Evolutionary conservation across 2,888 invertebrate genomes (phyloP).

Genomic region (Yponomeuta sedellus): DNA sequence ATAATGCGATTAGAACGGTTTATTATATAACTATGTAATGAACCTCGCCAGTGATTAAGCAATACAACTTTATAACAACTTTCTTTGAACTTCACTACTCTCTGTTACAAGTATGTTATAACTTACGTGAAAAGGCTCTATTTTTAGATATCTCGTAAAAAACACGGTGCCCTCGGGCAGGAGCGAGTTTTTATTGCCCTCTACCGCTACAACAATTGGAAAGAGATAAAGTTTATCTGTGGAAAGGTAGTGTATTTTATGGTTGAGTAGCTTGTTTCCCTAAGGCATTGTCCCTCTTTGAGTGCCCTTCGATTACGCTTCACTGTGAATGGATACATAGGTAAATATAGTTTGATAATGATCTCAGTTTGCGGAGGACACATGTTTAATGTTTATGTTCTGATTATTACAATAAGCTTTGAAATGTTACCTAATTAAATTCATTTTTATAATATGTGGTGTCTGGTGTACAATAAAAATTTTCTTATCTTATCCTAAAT

Average conservation of each 20-base stretch:
- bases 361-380: no score
- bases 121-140: background rate
- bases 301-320: background rate
- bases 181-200: background rate
- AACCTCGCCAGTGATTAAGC: no score
- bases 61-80: background rate
- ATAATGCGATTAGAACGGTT: no score
- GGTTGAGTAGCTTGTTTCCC: background rate
- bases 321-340: background rate
- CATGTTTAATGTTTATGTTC: no score
- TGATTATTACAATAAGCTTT: no score
- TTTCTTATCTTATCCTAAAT: no score
- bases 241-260: background rate
- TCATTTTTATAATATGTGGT: no score
- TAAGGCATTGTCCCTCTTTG: background rate
- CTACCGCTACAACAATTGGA: background rate
- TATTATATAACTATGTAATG: no score
- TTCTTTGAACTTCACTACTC: background rate
- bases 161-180: background rate
- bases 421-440: no score
- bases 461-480: no score
- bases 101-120: background rate
- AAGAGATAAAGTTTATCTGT: conserved; percentile 3
- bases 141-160: background rate
- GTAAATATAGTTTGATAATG: no score